phyloP scores from a whole-genome alignment of 2,797 vertebrate species.

The Denticeps clupeoides region DNA sequence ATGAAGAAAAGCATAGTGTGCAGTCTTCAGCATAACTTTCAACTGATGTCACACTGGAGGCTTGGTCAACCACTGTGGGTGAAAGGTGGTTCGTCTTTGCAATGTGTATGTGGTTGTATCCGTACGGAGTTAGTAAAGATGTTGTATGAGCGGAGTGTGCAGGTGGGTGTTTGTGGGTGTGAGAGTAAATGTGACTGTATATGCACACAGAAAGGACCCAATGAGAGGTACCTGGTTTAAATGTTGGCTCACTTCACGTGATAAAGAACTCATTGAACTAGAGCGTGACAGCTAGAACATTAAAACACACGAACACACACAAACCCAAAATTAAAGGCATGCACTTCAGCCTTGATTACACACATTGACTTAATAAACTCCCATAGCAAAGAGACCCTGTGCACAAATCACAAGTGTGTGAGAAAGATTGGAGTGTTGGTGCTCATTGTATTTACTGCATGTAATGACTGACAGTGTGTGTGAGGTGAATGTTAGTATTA shows the following conservation, averaged over 20 bases:
- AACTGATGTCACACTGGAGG: constrained; percentile 19
- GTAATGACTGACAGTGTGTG: not conserved
- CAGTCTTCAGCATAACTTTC: constrained; percentile 35
- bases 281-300: constrained; percentile 92
- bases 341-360: constrained; percentile 33
- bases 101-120: not conserved
- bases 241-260: constrained; percentile 96
- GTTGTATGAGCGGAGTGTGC: constrained; percentile 5
- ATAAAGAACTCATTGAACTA: constrained; percentile 98
- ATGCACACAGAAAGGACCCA: constrained; percentile 37
- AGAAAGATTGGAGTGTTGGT: too few species aligned
- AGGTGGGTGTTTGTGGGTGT: constrained; percentile 7
- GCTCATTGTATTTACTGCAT: too few species aligned
- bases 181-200: constrained; percentile 19
- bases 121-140: too few species aligned
- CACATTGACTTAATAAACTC: constrained; percentile 16
- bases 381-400: not conserved
- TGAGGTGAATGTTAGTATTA: constrained; percentile 2
- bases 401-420: too few species aligned
- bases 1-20: constrained; percentile 12
- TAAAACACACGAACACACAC: constrained; percentile 50
- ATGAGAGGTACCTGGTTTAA: constrained; percentile 88
- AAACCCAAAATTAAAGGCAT: constrained; percentile 63
- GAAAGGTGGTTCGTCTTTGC: not conserved
- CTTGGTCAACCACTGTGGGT: constrained; percentile 1